Percentiles rank a stretch among this genome's conserved stretches.
These are phyloP conservation scores for Camponotus pennsylvanicus DNA, from an alignment of 1,140 invertebrate genomes.

Conservation along the genomic window DNA sequence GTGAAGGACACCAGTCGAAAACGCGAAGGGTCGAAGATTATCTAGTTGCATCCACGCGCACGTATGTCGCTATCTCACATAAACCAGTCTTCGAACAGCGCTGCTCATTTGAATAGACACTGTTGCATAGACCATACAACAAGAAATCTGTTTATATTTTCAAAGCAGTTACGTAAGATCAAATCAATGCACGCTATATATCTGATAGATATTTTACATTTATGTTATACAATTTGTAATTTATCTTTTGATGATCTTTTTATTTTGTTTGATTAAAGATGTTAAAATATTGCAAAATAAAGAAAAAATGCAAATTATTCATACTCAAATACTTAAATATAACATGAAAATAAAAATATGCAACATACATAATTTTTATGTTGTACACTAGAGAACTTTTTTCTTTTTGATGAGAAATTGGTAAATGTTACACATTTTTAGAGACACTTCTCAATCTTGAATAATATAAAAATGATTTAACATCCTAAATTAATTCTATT, in stretches of 20 bases:
- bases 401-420: no score
- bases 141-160: not conserved
- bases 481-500: not conserved
- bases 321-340: no score
- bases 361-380: no score
- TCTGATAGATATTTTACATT: not conserved
- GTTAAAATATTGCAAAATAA: no score
- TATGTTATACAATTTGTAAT: no score
- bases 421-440: not conserved
- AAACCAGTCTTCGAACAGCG: not conserved
- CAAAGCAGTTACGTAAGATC: not conserved
- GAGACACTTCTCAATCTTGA: not conserved
- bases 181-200: not conserved
- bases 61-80: not conserved
- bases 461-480: conserved; percentile 6
- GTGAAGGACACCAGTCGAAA: not conserved
- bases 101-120: not conserved
- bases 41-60: not conserved
- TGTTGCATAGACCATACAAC: not conserved
- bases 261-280: not conserved
- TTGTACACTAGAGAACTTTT: no score
- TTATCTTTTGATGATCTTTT: not conserved
- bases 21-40: not conserved
- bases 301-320: no score
- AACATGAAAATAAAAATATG: no score